A percentile compares a stretch with the other conserved stretches of the same genome.
Conservation (phyloP, 2,888 invertebrate genomes). For the Vannuccia rotundouncinata region DNA sequence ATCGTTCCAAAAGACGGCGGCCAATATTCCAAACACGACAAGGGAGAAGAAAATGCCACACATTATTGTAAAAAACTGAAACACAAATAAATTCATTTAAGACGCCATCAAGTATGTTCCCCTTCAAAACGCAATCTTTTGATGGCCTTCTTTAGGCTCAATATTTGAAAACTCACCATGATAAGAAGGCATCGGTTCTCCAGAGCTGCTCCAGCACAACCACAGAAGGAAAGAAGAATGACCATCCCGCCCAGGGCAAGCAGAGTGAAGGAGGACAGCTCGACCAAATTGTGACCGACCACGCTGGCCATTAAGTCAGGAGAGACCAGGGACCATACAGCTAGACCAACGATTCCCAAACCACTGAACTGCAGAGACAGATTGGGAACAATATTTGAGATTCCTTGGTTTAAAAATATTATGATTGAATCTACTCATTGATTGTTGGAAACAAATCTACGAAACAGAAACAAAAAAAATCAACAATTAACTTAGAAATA, state of each 20-base stretch:
- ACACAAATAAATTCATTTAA: neutral
- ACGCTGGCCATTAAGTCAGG: neutral
- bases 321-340: slow-evolving; percentile 25
- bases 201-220: slow-evolving; percentile 33
- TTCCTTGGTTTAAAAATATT: no score
- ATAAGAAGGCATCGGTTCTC: slow-evolving; percentile 27
- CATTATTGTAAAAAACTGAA: neutral
- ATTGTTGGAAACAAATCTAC: no score
- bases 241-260: neutral
- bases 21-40: neutral
- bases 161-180: no score
- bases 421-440: no score
- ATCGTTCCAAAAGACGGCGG: neutral
- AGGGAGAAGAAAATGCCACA: slow-evolving; percentile 6
- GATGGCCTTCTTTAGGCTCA: no score
- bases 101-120: no score
- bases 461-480: no score
- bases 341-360: slow-evolving; percentile 25
- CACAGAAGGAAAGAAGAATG: slow-evolving; percentile 26
- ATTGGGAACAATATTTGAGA: no score
- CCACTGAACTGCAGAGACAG: slow-evolving; percentile 4
- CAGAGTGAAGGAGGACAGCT: neutral
- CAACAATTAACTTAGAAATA: no score
- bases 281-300: neutral
- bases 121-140: no score